Base-by-base conservation (phyloP, 2,113 vertebrate genomes). In the Lepus americanus region DNA sequence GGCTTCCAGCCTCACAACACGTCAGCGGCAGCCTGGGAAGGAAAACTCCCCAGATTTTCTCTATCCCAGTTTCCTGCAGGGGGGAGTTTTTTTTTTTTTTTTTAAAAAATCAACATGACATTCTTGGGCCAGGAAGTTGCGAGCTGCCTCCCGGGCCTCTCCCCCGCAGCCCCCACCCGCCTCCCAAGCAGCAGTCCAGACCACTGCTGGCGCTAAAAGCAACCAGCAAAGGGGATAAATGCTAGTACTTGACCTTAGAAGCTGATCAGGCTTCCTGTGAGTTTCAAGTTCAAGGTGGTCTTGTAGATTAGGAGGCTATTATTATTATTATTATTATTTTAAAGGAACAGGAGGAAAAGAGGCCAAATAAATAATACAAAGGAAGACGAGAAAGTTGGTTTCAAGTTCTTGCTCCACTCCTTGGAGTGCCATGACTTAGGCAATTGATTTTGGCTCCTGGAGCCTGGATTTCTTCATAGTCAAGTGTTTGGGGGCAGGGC, bases 401-500 rank as follows among this genome's bases (percentile, higher is more conserved):
- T 88, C 84, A 85, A 73, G n/a, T 74, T 89, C 53, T 79, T 16
- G 44, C 29, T 81, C 55, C 31, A 23, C 67, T 74, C 74, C 31
- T 76, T 70, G 44, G 82, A 78, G 63, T 69, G 80, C 63, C 23
- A 22, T 78, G 69, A 90, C 94, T 95, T 85, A 53, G 29, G 88
- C 92, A 95, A 78, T 90, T 94, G 59, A 8, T 78, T 82, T 87
- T 73, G 81, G 90, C 67, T 78, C 87, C 69, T 39, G 22, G 29
- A 31, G 92, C 66, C 94, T 90, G 90, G 90, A 90, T 96, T 94
- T 96, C 94, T 88, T 97, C 96, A 96, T 85, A 3, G 51, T 44
- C 66, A 80, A 89, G 59, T 69, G 74, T 78, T 78, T 22, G 66
- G 77, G 55, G 36, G 64, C 14, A 22, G 72, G 16, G 59, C 12